Base-by-base conservation (phyloP, 1,140 invertebrate species). In the Cyphomyrmex costatus region DNA sequence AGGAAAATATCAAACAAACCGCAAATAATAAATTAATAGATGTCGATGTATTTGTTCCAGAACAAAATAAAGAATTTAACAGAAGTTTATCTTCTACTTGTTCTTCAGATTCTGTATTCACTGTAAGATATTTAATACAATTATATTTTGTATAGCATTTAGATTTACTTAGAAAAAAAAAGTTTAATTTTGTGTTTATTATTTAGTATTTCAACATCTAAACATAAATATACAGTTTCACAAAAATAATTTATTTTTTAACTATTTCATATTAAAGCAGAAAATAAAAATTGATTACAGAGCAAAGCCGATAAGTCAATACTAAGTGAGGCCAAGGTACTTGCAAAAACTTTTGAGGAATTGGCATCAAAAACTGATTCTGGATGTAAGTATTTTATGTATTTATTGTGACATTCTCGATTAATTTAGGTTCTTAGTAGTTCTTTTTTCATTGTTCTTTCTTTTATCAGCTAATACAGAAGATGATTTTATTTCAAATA, bases 341-440 rank as follows among this genome's bases (percentile, higher is more conserved):
- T 94, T 74, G 92, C 93, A 63, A 91, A 70, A 85, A 92, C 91
- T 68, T 93, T 94, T 83, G 91, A 92, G 60, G 92, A 93, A 63
- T 73, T 93, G 10, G 90, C 93, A 49, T 46, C 65, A 33, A 91
- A 85, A 56, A 77, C 91, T 19, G 84, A 66, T 53, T 89, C 83
- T 8, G 86, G 36, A 56, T 90, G 92, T 93, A 84, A 85, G 83
- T 87, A 77, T 86, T 82, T 84, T 68, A 21, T 24, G 46, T 63
- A 53, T 53, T 71, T 53, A 51, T 27, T 27, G 33, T 53, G 30
- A 30, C 1, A 27, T 3, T 58, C 42, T 2, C 19, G 68, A 7
- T 27, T n/a, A 61, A 19, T 73, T 63, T 46, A 73, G 56, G n/a
- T 21, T n/a, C 6, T 73, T 27, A 83, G 73, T 51, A 46, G 0